Conservation (phyloP, 2,888 invertebrate genomes). For the Candidula unifasciata region DNA sequence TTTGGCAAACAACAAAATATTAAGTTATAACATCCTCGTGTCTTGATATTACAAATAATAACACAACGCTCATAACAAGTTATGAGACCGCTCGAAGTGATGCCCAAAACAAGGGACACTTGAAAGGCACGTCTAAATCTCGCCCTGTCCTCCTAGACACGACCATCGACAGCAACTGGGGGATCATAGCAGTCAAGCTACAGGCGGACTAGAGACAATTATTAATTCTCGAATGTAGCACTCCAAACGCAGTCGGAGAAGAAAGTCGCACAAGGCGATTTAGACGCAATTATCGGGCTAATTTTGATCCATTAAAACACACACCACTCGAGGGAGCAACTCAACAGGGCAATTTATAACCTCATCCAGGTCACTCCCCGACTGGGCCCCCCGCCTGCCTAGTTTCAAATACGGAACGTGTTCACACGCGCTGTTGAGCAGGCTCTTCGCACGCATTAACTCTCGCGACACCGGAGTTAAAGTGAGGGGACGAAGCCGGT, state of each 20-base stretch:
- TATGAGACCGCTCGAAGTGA: no score
- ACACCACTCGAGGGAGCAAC: slow-evolving; percentile 41
- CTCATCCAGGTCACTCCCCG: slow-evolving; percentile 14
- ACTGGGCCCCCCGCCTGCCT: slow-evolving; percentile 1
- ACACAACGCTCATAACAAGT: no score
- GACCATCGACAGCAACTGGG: background rate
- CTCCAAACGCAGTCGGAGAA: background rate
- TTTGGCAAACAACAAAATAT: no score
- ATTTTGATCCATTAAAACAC: slow-evolving; percentile 48
- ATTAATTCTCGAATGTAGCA: slow-evolving; percentile 27
- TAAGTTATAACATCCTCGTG: no score
- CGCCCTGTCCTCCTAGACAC: no score
- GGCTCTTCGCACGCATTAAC: slow-evolving; percentile 43
- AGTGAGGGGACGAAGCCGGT: slow-evolving; percentile 25
- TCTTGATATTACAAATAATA: no score
- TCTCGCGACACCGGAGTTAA: slow-evolving; percentile 42
- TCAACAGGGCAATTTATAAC: slow-evolving; percentile 50
- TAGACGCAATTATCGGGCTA: slow-evolving; percentile 48
- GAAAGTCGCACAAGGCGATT: slow-evolving; percentile 12
- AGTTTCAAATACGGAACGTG: slow-evolving; percentile 10
- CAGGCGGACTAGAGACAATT: background rate
- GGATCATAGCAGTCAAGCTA: background rate
- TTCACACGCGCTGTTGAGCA: slow-evolving; percentile 48
- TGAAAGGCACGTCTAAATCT: no score
- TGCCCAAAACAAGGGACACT: no score